Percentiles rank a stretch among this genome's conserved stretches.
phyloP scores from a whole-genome alignment of 2,113 vertebrate species.

The Daubentonia madagascariensis region DNA sequence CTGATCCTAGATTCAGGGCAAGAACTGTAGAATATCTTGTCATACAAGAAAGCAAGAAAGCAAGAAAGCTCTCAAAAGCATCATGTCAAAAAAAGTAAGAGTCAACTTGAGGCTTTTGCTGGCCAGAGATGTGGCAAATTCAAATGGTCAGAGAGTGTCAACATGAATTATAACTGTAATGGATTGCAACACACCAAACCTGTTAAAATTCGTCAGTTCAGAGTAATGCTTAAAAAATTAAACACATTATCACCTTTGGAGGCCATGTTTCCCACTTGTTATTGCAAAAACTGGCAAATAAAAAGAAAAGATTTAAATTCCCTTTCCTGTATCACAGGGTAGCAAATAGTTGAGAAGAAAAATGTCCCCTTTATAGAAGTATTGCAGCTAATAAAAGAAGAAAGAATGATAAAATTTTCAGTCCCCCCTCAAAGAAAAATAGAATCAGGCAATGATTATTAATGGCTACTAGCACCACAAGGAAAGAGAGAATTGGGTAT shows the following conservation, averaged over 20 bases:
- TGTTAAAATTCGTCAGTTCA: not conserved
- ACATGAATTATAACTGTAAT: not conserved
- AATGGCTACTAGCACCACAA: too few relatives aligned
- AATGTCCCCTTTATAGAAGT: not conserved
- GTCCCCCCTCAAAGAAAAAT: too few relatives aligned
- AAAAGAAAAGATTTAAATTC: not conserved
- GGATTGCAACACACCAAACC: not conserved
- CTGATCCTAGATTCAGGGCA: not conserved
- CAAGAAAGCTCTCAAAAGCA: not conserved
- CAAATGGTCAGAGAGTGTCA: not conserved
- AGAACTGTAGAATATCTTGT: not conserved
- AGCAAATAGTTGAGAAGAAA: not conserved
- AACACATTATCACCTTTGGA: not conserved
- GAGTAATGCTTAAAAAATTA: not conserved
- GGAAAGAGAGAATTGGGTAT: not conserved
- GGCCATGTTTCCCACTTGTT: not conserved
- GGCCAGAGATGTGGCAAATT: not conserved
- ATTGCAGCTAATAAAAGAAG: not conserved
- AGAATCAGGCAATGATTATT: not conserved
- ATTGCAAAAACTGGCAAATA: not conserved
- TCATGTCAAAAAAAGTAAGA: not conserved
- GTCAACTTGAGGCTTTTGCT: not conserved
- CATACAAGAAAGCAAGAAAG: not conserved
- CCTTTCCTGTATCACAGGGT: not conserved
- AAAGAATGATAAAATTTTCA: not conserved